These are phyloP conservation scores for Synanthedon formicaeformis DNA, from an alignment of 2,888 invertebrate genomes.

Conservation along the genomic window DNA sequence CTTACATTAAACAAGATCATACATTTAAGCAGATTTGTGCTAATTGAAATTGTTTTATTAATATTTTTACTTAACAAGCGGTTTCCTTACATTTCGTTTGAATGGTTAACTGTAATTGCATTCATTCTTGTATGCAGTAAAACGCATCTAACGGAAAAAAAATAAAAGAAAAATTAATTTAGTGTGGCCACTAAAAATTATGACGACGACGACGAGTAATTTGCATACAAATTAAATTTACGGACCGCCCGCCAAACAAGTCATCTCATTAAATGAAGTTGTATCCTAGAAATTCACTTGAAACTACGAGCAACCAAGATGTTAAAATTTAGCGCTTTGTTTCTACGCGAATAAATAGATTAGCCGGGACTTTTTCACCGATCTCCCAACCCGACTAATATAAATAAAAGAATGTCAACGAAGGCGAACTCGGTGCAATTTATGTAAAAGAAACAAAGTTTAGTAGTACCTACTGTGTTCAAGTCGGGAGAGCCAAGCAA, in stretches of 20 bases:
- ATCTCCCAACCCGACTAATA: neutral
- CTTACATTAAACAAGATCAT: too few relatives aligned
- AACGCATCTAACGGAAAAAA: too few relatives aligned
- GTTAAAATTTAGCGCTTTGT: conserved; percentile 10
- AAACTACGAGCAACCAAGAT: neutral
- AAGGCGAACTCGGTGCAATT: neutral
- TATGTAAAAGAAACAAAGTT: neutral
- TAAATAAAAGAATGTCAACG: neutral
- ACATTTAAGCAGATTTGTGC: too few relatives aligned
- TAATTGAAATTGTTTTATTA: too few relatives aligned
- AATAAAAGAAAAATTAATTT: too few relatives aligned
- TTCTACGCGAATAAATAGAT: conserved; percentile 19
- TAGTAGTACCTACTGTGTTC: neutral
- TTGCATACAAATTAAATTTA: conserved; percentile 26
- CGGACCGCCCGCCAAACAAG: conserved; percentile 17
- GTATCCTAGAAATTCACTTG: conserved; percentile 11
- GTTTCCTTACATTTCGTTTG: too few relatives aligned
- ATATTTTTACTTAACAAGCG: too few relatives aligned
- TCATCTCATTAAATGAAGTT: conserved; percentile 21
- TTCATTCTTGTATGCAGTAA: too few relatives aligned
- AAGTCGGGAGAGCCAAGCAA: conserved; percentile 6
- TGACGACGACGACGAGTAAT: conserved; percentile 10
- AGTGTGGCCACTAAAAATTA: too few relatives aligned
- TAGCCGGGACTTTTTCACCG: conserved; percentile 6
- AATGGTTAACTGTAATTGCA: too few relatives aligned